A percentile compares a stretch with the other conserved stretches of the same genome.
phyloP scores from a whole-genome alignment of 2,113 vertebrate species.

The Urocitellus parryii region DNA sequence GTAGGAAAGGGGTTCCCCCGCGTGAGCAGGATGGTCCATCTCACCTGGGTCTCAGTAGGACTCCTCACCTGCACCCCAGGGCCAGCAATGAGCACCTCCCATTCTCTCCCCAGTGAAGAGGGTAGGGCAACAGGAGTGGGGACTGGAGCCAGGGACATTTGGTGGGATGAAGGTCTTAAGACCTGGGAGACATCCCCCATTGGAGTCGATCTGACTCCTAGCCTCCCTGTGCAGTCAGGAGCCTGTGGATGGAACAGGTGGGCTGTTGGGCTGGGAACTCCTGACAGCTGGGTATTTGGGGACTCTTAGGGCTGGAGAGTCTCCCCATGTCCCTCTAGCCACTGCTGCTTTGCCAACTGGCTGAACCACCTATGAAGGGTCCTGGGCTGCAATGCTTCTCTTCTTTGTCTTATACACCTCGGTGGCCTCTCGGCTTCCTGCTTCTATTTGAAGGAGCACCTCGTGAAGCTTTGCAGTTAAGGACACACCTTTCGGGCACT shows the following conservation, averaged over 20 bases:
- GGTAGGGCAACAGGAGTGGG: fast-evolving
- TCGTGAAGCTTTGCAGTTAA: neutral
- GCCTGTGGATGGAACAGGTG: neutral
- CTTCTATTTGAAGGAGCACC: neutral
- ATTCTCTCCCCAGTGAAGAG: neutral
- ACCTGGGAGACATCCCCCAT: neutral
- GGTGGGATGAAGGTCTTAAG: neutral
- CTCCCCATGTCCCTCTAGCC: neutral
- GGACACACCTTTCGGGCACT: neutral
- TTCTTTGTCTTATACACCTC: neutral
- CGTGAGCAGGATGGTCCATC: constrained; percentile 62
- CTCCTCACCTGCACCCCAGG: neutral
- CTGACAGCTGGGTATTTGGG: neutral
- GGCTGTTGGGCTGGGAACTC: neutral
- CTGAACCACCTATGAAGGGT: neutral
- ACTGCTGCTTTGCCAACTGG: neutral
- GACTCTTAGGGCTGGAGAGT: neutral
- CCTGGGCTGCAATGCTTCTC: neutral
- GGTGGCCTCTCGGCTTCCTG: neutral
- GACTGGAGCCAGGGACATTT: fast-evolving
- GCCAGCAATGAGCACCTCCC: neutral
- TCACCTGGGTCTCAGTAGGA: neutral
- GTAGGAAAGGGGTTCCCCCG: constrained; percentile 46
- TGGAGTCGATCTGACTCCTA: neutral
- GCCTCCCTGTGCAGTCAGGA: neutral